Conservation (phyloP, 2,113 vertebrate genomes). For the Erinaceus europaeus region DNA sequence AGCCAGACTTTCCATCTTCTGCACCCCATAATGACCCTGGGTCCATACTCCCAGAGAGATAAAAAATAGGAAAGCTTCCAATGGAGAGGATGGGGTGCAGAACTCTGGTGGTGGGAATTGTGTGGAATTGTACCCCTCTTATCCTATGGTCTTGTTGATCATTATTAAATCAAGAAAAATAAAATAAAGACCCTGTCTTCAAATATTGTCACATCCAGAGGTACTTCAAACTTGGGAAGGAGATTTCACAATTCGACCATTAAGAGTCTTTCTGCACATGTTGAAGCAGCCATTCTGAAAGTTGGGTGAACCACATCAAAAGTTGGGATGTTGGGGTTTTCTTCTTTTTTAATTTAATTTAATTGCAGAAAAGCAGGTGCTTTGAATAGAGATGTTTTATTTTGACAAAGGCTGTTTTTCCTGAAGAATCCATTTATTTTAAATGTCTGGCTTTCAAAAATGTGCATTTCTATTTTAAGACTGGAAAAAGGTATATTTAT, state of each 20-base stretch:
- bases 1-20: too few relatives aligned
- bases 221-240: background rate
- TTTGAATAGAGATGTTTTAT: slow-evolving; percentile 3
- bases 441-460: slow-evolving; percentile 20
- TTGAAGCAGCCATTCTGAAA: background rate
- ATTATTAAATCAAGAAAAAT: too few relatives aligned
- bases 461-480: slow-evolving; percentile 28
- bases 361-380: too few relatives aligned
- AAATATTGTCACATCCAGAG: background rate
- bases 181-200: background rate
- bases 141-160: too few relatives aligned
- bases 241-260: background rate
- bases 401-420: slow-evolving; percentile 8
- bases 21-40: too few relatives aligned
- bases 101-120: too few relatives aligned
- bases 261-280: background rate
- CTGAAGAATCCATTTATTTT: slow-evolving; percentile 4
- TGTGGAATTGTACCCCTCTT: too few relatives aligned
- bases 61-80: too few relatives aligned
- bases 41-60: too few relatives aligned
- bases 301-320: background rate
- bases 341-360: too few relatives aligned
- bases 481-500: background rate
- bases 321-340: too few relatives aligned
- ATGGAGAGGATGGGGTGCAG: too few relatives aligned